Evolutionary conservation across 2,113 vertebrate genomes (phyloP).

Genomic region (Rhynchomys soricoides): DNA sequence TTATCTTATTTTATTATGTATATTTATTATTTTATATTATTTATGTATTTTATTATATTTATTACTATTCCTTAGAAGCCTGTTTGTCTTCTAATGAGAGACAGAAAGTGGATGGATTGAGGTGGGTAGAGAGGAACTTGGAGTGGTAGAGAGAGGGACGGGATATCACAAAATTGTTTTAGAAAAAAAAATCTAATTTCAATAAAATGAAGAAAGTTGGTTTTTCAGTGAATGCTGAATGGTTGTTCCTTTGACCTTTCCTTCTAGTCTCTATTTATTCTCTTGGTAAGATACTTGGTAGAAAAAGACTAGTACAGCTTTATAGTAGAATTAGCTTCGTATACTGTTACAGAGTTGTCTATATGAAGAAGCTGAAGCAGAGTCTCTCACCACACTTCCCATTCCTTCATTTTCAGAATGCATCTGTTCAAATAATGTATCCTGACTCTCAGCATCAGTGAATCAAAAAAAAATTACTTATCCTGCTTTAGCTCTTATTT

Average conservation of each 20-base stretch:
- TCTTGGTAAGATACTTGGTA: not conserved
- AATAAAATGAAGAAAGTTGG: not conserved
- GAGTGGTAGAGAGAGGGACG: not conserved
- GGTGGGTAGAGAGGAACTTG: not conserved
- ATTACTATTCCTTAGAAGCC: not conserved
- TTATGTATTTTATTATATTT: not conserved
- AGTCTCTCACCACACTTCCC: not conserved
- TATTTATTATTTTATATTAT: not conserved
- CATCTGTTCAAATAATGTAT: constrained; percentile 16
- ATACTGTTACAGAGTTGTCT: not conserved
- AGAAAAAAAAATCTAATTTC: not conserved
- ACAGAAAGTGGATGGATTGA: not conserved
- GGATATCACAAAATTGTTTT: not conserved
- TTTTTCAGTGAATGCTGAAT: not conserved
- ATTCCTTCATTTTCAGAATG: not conserved
- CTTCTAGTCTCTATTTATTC: constrained; percentile 4
- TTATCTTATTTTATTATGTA: not conserved
- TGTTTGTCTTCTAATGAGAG: not conserved
- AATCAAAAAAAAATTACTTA: constrained; percentile 25
- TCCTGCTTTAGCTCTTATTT: not conserved
- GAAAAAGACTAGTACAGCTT: not conserved
- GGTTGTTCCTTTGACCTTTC: not conserved
- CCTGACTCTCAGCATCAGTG: not conserved
- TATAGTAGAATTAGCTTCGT: not conserved
- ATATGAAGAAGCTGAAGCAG: not conserved